Evolutionary conservation across 2,888 invertebrate species (phyloP).

Genomic region (Pyrgus malvae): DNA sequence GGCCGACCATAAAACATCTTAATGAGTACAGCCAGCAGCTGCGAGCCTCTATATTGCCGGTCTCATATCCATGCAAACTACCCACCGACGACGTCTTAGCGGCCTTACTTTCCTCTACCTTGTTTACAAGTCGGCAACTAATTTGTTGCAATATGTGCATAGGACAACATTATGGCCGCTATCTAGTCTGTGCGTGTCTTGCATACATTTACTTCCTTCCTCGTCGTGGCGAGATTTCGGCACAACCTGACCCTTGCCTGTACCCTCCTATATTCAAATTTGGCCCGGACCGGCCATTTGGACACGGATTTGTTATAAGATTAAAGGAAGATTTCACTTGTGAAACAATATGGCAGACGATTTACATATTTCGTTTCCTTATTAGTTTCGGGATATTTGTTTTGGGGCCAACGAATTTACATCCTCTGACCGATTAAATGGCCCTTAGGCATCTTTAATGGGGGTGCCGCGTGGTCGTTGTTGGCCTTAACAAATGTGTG

Average conservation of each 20-base stretch:
- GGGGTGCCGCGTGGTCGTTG: constrained; percentile 81
- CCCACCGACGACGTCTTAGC: constrained; percentile 74
- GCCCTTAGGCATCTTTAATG: constrained; percentile 82
- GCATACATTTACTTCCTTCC: constrained; percentile 76
- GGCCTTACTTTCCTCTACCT: constrained; percentile 74
- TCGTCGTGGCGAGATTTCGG: constrained; percentile 58
- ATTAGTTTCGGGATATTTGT: constrained; percentile 82
- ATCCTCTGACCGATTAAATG: constrained; percentile 82
- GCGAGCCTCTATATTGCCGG: constrained; percentile 78
- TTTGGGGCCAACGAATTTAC: constrained; percentile 80
- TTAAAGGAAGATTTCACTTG: constrained; percentile 83
- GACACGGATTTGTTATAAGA: constrained; percentile 83
- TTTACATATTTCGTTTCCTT: constrained; percentile 83
- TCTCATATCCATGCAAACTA: constrained; percentile 83
- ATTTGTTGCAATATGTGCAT: constrained; percentile 83
- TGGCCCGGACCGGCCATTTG: constrained; percentile 78
- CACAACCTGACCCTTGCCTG: constrained; percentile 68
- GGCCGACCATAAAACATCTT: constrained; percentile 82
- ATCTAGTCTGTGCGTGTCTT: constrained; percentile 78
- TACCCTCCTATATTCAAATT: constrained; percentile 80
- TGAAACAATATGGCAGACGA: constrained; percentile 81
- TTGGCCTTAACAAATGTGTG: constrained; percentile 80
- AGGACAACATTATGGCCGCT: constrained; percentile 79
- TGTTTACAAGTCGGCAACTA: constrained; percentile 82
- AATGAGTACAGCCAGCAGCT: constrained; percentile 81